Percentiles rank a stretch among this genome's conserved stretches.
Conservation (phyloP, 2,113 vertebrate genomes). For the Genyomyrus donnyi region DNA sequence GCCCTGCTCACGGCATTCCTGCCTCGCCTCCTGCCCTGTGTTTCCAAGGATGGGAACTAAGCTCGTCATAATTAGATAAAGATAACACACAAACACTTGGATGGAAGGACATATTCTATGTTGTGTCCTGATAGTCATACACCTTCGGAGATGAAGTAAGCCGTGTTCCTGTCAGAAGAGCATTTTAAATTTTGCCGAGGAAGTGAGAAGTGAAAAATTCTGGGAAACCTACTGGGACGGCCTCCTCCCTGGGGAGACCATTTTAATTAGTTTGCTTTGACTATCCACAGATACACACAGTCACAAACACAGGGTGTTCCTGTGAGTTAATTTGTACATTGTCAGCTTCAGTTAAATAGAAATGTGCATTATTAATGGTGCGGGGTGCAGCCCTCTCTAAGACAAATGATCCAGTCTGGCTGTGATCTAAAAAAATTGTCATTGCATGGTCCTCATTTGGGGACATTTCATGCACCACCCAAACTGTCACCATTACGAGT, state of each 20-base stretch:
- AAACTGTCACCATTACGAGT: background rate
- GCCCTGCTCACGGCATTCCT: background rate
- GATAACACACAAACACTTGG: background rate
- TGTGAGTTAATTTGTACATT: background rate
- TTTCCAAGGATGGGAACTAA: background rate
- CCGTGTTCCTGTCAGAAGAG: background rate
- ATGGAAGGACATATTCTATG: background rate
- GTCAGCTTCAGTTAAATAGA: background rate
- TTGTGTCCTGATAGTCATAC: background rate
- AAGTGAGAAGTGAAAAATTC: background rate
- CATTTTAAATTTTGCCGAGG: background rate
- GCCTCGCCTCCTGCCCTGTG: background rate
- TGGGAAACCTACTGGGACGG: background rate
- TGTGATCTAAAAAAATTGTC: background rate
- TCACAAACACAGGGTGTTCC: background rate
- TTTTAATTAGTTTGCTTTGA: background rate
- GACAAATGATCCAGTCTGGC: background rate
- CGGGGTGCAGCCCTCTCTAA: background rate
- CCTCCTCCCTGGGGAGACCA: background rate
- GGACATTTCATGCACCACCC: background rate
- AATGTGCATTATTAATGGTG: background rate
- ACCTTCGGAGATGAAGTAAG: background rate
- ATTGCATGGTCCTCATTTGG: background rate
- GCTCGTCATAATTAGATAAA: background rate
- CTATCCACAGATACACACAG: background rate